A percentile compares a stretch with the other conserved stretches of the same genome.
phyloP scores from a whole-genome alignment of 2,797 vertebrate genomes.

The Heliangelus exortis region DNA sequence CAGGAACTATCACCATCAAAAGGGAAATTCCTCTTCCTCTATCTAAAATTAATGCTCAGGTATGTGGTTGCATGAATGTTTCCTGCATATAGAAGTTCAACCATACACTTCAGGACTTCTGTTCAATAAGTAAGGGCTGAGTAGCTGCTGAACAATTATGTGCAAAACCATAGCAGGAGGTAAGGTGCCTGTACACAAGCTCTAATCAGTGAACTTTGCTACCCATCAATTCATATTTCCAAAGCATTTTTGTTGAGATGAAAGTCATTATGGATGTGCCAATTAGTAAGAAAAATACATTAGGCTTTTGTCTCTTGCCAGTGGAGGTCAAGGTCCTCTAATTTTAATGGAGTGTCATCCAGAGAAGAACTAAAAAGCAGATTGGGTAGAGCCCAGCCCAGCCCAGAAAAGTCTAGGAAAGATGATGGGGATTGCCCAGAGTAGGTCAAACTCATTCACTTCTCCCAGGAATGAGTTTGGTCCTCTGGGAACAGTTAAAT shows the following conservation, averaged over 20 bases:
- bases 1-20: slow-evolving; percentile 62
- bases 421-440: slow-evolving; percentile 28
- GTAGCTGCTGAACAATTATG: neutral
- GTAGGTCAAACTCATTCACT: slow-evolving; percentile 31
- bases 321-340: slow-evolving; percentile 22
- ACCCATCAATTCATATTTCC: slow-evolving; percentile 35
- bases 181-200: slow-evolving; percentile 14
- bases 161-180: neutral
- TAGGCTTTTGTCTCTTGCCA: slow-evolving; percentile 24
- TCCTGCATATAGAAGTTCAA: slow-evolving; percentile 14
- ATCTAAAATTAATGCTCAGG: slow-evolving; percentile 58
- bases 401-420: slow-evolving; percentile 1
- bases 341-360: slow-evolving; percentile 26
- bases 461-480: neutral
- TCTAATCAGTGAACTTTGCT: slow-evolving; percentile 52
- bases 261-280: slow-evolving; percentile 15
- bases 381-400: neutral
- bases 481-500: slow-evolving; percentile 1
- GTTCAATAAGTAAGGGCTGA: slow-evolving; percentile 18
- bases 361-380: slow-evolving; percentile 20
- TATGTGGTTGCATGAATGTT: slow-evolving; percentile 39
- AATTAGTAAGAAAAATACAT: slow-evolving; percentile 47
- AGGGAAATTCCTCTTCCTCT: slow-evolving; percentile 62
- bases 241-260: slow-evolving; percentile 9
- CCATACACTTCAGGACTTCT: slow-evolving; percentile 10